A percentile compares a stretch with the other conserved stretches of the same genome.
Evolutionary conservation across 2,797 vertebrate species (phyloP).

Genomic region (Artibeus jamaicensis): DNA sequence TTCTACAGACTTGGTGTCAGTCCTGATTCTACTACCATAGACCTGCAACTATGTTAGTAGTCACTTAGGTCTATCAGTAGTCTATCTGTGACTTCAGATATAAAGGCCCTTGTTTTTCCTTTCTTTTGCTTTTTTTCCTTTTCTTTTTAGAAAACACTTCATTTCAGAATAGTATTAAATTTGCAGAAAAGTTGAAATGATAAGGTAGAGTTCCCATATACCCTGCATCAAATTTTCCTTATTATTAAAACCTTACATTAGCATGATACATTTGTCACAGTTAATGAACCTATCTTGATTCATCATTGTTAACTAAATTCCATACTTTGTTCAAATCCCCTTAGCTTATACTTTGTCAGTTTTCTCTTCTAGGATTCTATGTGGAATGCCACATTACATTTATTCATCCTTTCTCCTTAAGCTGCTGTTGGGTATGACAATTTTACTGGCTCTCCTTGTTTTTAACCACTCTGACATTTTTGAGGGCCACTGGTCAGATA

Average conservation of each 20-base stretch:
- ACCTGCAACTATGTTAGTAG: no score
- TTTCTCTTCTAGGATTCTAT: neutral
- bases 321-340: neutral
- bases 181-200: neutral
- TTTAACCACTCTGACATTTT: neutral
- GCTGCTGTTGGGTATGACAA: neutral
- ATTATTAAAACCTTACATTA: neutral
- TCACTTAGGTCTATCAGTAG: no score
- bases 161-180: neutral
- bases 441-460: neutral
- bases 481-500: neutral
- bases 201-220: neutral
- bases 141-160: neutral
- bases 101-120: neutral
- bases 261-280: neutral
- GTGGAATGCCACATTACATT: neutral
- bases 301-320: neutral
- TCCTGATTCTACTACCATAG: neutral
- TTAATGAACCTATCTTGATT: neutral
- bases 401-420: neutral
- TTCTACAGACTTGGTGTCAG: neutral
- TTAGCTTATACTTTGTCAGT: neutral
- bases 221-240: neutral
- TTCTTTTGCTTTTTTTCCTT: neutral
- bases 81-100: neutral